Base-by-base conservation (phyloP, 2,797 vertebrate species). In the Yasuhikotakia modesta region DNA sequence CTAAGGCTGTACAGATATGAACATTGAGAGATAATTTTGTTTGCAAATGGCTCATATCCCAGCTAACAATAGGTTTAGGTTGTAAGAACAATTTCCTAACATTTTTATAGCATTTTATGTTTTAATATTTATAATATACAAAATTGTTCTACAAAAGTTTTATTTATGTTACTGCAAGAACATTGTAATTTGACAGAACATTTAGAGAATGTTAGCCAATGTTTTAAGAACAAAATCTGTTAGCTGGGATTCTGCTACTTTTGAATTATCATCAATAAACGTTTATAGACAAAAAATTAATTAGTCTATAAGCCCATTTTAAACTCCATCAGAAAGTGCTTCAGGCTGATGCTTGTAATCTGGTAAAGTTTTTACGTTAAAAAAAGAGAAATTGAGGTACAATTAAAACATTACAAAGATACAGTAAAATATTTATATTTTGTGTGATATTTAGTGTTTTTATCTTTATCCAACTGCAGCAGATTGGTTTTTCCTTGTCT, bases 321-420 rank as follows among this genome's bases (percentile, higher is more conserved):
- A 67, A n/a, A 32, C 12, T 46, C 24, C 14, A 58, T 45, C 4
- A 76, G 19, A 84, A 92, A 86, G 84, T 90, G 85, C 84, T 87
- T 79, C 39, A 43, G 10, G 39, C 39, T 11, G 39, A 43, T 43
- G 8, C 21, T 81, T 78, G 75, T 69, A 69, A 65, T 79, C 58
- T 48, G 70, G 45, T 63, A 72, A 43, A 72, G 71, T 72, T 81
- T 58, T 39, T 16, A 27, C 32, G 1, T n/a, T 30, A 14, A 65
- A 63, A 66, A 57, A 24, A 74, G 6, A 30, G 2, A 83, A 82
- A 72, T 86, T 90, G 90, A 93, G 91, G 89, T 92, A 91, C 90
- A 90, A 86, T 89, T 80, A 76, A 74, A 82, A 65, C 17, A 67
- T 57, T 87, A 89, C 79, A 80, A 84, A 86, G 86, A 78, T 82